Evolutionary conservation across 2,888 invertebrate species (phyloP).

Genomic region (Troilus luridus): DNA sequence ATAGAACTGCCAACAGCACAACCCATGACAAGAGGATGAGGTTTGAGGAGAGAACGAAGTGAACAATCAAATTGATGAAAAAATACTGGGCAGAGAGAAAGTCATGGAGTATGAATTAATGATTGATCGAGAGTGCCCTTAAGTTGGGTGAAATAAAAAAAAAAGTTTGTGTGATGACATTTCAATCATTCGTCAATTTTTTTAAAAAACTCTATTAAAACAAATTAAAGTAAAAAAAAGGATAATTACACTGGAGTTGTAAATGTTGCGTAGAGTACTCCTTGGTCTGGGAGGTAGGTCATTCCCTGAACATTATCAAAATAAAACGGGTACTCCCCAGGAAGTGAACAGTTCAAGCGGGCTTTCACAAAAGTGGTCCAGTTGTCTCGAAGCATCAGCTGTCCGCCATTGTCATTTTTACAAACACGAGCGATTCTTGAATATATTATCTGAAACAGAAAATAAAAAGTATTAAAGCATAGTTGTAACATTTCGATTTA

Average conservation of each 20-base stretch:
- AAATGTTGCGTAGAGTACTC: slow-evolving; percentile 87
- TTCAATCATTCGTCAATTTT: too few species aligned
- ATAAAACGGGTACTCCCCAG: slow-evolving; percentile 89
- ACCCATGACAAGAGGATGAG: too few species aligned
- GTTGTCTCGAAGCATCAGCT: slow-evolving; percentile 82
- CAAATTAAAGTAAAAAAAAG: background rate
- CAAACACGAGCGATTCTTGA: slow-evolving; percentile 93
- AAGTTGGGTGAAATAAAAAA: too few species aligned
- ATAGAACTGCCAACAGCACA: too few species aligned
- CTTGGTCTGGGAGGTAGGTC: slow-evolving; percentile 82
- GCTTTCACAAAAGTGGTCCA: slow-evolving; percentile 95
- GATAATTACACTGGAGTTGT: slow-evolving; percentile 80
- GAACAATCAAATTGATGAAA: too few species aligned
- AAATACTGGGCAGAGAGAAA: too few species aligned
- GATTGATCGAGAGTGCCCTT: too few species aligned
- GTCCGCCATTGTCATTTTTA: slow-evolving; percentile 89
- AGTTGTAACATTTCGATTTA: too few species aligned
- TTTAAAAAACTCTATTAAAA: background rate
- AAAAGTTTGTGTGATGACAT: too few species aligned
- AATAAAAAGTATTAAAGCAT: background rate
- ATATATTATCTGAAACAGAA: slow-evolving; percentile 79
- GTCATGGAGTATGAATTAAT: too few species aligned
- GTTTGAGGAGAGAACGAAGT: too few species aligned
- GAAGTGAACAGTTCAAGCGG: slow-evolving; percentile 85
- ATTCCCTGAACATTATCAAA: slow-evolving; percentile 92